Base-by-base conservation (phyloP, 2,797 vertebrate species). In the Microhierax caerulescens region DNA sequence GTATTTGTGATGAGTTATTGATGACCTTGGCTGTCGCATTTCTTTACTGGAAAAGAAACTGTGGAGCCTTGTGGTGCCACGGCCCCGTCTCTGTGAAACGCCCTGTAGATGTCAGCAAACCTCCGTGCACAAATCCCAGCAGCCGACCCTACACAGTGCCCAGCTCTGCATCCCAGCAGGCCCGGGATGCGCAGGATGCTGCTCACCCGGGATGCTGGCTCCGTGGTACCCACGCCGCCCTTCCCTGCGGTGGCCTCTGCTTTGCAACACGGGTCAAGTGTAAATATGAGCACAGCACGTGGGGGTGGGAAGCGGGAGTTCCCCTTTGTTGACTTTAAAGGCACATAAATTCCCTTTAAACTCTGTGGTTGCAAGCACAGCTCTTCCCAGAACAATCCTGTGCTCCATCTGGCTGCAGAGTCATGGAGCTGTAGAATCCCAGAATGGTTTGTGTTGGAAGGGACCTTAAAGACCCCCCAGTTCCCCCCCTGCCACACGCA, bases 71-170 rank as follows among this genome's bases (percentile, higher is more conserved):
- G 2, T 7, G 47, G 23, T 48, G 13, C 47, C 21, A 2, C 1
- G 4, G 36, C 37, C 32, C 64, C 9, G 2, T 20, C 43, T 72
- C 59, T 5, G 3, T 67, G 54, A 47, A 81, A 28, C 0, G 87
- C 20, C 96, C 96, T 97, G 93, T 91, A 96, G 96, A 65, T 96
- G 96, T 96, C 96, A 96, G 85, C 93, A 94, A 27, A 82, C 32
- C 63, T 53, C 95, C 13, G 0, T 4, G 22, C 72, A 17, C 53
- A 2, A 1, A 56, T 83, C 59, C 74, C 53, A 22, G 9, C 19
- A 13, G 18, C 61, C 7, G 69, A 69, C 24, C 10, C 13, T 0
- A 11, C 18, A 0, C 54, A 19, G 15, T 27, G 63, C 43, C 6
- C 0, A 32, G 34, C 13, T 64, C 12, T 25, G 32, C 28, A 3